Percentiles rank a stretch among this genome's conserved stretches.
phyloP scores from a whole-genome alignment of 2,113 vertebrate genomes.

The Lepus americanus region DNA sequence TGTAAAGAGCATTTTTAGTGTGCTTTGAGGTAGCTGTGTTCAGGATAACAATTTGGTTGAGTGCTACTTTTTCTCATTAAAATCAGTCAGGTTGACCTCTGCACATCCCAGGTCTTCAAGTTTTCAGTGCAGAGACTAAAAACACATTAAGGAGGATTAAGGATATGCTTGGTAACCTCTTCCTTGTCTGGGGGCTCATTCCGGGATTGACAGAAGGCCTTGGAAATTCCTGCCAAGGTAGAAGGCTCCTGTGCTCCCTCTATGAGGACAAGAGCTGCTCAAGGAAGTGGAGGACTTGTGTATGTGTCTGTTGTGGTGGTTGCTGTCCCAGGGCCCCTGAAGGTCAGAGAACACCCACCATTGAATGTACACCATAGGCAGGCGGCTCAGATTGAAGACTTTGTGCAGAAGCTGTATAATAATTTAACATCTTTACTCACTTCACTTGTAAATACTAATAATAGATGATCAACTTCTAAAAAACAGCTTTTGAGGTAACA shows the following conservation, averaged over 20 bases:
- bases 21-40: background rate
- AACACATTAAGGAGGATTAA: background rate
- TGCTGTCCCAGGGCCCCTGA: background rate
- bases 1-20: background rate
- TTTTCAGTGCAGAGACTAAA: slow-evolving; percentile 3
- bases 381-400: background rate
- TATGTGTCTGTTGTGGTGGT: background rate
- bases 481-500: background rate
- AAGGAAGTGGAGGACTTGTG: background rate
- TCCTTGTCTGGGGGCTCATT: background rate
- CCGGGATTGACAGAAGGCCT: background rate
- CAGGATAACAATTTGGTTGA: background rate
- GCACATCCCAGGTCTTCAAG: background rate
- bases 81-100: background rate
- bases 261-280: background rate
- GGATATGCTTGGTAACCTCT: background rate
- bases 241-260: background rate
- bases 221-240: background rate
- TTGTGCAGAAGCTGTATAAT: background rate
- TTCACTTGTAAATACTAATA: background rate
- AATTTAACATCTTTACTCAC: background rate
- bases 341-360: background rate
- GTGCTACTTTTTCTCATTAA: background rate
- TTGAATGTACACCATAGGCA: background rate
- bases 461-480: background rate